These are phyloP conservation scores for Melieria crassipennis DNA, from an alignment of 2,888 invertebrate species.

Conservation along the genomic window DNA sequence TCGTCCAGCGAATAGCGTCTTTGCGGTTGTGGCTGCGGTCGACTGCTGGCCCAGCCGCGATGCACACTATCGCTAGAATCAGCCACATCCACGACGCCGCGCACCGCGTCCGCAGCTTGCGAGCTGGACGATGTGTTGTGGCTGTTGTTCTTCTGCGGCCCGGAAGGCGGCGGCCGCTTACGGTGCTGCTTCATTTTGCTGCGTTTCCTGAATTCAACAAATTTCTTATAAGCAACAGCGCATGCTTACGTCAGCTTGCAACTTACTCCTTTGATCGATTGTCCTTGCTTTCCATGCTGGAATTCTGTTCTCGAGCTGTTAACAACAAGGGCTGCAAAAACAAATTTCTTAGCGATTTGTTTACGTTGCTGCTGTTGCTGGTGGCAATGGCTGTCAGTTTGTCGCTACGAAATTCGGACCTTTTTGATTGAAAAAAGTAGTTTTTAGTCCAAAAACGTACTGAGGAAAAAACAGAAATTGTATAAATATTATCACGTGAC, in stretches of 20 bases:
- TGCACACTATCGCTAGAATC: slow-evolving; percentile 62
- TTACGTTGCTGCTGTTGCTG: slow-evolving; percentile 20
- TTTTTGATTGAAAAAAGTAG: too few species aligned
- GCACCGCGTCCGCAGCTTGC: slow-evolving; percentile 48
- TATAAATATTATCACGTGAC: too few species aligned
- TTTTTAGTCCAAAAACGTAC: too few species aligned
- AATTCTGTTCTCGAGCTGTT: background rate
- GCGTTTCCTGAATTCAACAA: slow-evolving; percentile 51
- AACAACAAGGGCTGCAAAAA: background rate
- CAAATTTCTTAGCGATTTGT: slow-evolving; percentile 6
- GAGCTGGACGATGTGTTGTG: slow-evolving; percentile 55
- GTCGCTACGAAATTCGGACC: background rate
- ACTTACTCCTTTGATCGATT: slow-evolving; percentile 62
- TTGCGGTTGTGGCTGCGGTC: slow-evolving; percentile 46
- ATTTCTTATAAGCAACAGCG: background rate
- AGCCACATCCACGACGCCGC: slow-evolving; percentile 61
- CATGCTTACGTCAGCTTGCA: background rate
- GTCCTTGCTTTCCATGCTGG: slow-evolving; percentile 58
- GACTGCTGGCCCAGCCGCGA: slow-evolving; percentile 44
- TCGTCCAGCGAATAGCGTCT: slow-evolving; percentile 41
- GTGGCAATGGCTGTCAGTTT: background rate
- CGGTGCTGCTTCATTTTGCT: slow-evolving; percentile 57
- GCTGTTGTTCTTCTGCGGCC: slow-evolving; percentile 37
- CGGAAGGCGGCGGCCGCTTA: slow-evolving; percentile 13
- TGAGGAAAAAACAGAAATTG: too few species aligned